phyloP scores from a whole-genome alignment of 2,797 vertebrate genomes.

The Gobio occitaniae region DNA sequence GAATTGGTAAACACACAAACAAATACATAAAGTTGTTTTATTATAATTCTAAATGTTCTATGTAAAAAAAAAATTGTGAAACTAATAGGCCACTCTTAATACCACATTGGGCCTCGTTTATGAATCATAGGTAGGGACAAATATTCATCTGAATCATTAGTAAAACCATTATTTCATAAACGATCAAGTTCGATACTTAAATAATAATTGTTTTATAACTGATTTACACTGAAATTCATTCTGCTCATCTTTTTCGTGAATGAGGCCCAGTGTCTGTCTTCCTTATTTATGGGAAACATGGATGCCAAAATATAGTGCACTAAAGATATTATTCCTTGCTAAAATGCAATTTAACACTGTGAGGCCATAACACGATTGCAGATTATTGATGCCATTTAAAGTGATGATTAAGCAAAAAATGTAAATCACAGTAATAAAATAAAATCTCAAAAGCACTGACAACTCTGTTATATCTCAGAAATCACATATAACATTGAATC shows the following conservation, averaged over 20 bases:
- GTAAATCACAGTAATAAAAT: slow-evolving; percentile 15
- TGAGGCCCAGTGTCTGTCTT: background rate
- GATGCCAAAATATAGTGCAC: background rate
- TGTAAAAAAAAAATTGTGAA: background rate
- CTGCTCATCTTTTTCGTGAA: slow-evolving; percentile 16
- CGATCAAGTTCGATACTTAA: background rate
- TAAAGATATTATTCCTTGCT: background rate
- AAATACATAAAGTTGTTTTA: background rate
- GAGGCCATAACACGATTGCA: background rate
- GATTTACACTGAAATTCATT: background rate
- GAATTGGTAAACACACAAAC: background rate
- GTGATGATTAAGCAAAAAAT: slow-evolving; percentile 25
- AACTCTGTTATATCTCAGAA: background rate
- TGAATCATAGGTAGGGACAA: background rate
- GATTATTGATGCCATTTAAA: slow-evolving; percentile 15
- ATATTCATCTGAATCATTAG: background rate
- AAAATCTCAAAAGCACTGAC: background rate
- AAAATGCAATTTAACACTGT: slow-evolving; percentile 4
- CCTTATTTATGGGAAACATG: background rate
- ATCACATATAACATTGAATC: background rate
- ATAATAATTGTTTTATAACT: background rate
- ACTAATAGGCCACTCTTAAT: background rate
- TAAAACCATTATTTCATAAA: background rate
- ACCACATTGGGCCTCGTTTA: background rate
- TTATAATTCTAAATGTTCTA: background rate